Conservation (phyloP, 2,797 vertebrate species). For the Macroramphosus scolopax region DNA sequence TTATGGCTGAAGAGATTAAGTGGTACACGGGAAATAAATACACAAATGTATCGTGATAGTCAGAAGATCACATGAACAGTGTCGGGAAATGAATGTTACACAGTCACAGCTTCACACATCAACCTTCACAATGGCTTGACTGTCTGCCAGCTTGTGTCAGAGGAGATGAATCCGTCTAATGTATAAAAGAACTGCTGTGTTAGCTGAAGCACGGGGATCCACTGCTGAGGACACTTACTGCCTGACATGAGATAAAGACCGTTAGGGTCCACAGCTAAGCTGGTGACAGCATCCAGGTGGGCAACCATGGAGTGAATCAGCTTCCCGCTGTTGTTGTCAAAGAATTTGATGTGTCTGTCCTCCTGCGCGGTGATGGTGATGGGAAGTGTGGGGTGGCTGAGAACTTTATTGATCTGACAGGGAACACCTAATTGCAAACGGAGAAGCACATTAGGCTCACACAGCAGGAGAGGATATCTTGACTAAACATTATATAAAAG, state of each 20-base stretch:
- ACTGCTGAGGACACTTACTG: constrained; percentile 88
- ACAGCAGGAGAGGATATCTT: background rate
- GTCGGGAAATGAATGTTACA: too few relatives aligned
- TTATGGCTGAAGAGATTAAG: background rate
- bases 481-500: too few relatives aligned
- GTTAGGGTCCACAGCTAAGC: constrained; percentile 96
- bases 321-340: constrained; percentile 96
- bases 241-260: constrained; percentile 99
- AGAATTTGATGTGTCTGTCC: constrained; percentile 97
- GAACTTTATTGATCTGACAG: constrained; percentile 94
- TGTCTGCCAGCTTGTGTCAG: too few relatives aligned
- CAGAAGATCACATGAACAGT: too few relatives aligned
- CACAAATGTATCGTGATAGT: too few relatives aligned
- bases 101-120: too few relatives aligned
- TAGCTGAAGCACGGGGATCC: too few relatives aligned
- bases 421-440: constrained; percentile 69
- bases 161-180: too few relatives aligned
- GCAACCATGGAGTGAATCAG: constrained; percentile 97
- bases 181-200: too few relatives aligned
- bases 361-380: constrained; percentile 97
- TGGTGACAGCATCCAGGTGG: constrained; percentile 96
- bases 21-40: too few relatives aligned
- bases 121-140: too few relatives aligned
- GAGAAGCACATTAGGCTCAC: constrained; percentile 9
- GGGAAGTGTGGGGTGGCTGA: constrained; percentile 96